A percentile compares a stretch with the other conserved stretches of the same genome.
Evolutionary conservation across 2,113 vertebrate genomes (phyloP).

Genomic region (Carassius auratus): DNA sequence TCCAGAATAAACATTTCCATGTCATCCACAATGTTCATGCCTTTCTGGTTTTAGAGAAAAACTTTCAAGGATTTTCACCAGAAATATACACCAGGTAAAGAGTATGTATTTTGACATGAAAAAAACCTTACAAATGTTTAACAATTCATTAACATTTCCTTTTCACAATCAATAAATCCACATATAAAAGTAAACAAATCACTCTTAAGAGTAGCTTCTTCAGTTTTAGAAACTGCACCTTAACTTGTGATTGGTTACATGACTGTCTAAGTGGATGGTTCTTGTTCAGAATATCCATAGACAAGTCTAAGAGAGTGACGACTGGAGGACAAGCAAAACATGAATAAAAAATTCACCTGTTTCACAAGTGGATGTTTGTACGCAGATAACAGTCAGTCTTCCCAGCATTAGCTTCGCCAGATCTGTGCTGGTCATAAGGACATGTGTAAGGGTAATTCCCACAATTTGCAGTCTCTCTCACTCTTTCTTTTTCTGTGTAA

Average conservation of each 20-base stretch:
- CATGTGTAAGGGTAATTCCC: background rate
- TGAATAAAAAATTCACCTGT: background rate
- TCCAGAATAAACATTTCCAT: too few relatives aligned
- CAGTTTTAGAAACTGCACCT: background rate
- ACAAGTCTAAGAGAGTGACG: background rate
- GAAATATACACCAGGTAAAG: too few relatives aligned
- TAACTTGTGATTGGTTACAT: background rate
- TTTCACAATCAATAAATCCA: too few relatives aligned
- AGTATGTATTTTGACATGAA: too few relatives aligned
- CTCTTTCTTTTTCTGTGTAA: background rate
- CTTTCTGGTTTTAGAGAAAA: too few relatives aligned
- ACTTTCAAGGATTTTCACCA: too few relatives aligned
- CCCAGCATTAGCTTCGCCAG: background rate
- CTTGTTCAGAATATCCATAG: background rate
- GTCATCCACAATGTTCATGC: too few relatives aligned
- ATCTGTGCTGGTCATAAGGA: background rate
- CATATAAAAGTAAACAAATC: too few relatives aligned
- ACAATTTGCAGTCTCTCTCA: background rate
- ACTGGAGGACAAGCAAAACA: background rate
- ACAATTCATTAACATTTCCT: too few relatives aligned
- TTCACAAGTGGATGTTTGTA: background rate
- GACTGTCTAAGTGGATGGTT: background rate
- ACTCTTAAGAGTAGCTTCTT: too few relatives aligned
- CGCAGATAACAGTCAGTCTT: background rate
- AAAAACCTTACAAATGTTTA: too few relatives aligned